Evolutionary conservation across 2,888 invertebrate genomes (phyloP).

Genomic region (Xylophagus ater): DNA sequence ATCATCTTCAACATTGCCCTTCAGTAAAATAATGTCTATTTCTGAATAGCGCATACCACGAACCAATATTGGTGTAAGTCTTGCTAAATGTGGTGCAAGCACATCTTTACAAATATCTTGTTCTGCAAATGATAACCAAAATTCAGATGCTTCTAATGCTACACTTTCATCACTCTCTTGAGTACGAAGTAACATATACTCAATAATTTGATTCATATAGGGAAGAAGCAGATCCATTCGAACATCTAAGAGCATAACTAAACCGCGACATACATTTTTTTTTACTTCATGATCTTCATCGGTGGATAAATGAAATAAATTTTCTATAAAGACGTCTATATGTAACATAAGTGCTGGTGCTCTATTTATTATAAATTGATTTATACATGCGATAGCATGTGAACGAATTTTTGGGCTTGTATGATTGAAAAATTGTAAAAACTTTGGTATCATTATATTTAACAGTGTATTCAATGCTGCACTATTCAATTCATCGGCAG

Average conservation of each 20-base stretch:
- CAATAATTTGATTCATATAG: conserved; percentile 92
- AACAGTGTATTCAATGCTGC: conserved; percentile 80
- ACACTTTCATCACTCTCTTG: conserved; percentile 91
- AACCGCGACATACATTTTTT: conserved; percentile 94
- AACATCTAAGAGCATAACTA: conserved; percentile 93
- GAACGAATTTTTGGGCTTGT: conserved; percentile 91
- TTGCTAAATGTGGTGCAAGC: conserved; percentile 68
- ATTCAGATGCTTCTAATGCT: conserved; percentile 97
- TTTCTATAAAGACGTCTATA: conserved; percentile 88
- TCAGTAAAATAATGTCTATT: conserved; percentile 87
- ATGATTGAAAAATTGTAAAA: conserved; percentile 92
- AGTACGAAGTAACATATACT: conserved; percentile 92
- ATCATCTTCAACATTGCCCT: conserved; percentile 95
- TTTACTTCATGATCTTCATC: conserved; percentile 96
- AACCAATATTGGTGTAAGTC: conserved; percentile 84
- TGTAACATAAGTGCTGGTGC: conserved; percentile 89
- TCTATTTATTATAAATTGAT: conserved; percentile 92
- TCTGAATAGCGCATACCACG: conserved; percentile 98
- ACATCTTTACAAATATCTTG: conserved; percentile 88
- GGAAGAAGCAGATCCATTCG: conserved; percentile 88
- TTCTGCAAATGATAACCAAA: conserved; percentile 95
- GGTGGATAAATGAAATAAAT: conserved; percentile 85
- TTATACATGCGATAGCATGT: conserved; percentile 96
- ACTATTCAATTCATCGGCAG: conserved; percentile 83
- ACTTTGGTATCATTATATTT: conserved; percentile 92